Percentiles rank a stretch among this genome's conserved stretches.
Evolutionary conservation across 2,888 invertebrate genomes (phyloP).

Genomic region (Ptilodon capucinus): DNA sequence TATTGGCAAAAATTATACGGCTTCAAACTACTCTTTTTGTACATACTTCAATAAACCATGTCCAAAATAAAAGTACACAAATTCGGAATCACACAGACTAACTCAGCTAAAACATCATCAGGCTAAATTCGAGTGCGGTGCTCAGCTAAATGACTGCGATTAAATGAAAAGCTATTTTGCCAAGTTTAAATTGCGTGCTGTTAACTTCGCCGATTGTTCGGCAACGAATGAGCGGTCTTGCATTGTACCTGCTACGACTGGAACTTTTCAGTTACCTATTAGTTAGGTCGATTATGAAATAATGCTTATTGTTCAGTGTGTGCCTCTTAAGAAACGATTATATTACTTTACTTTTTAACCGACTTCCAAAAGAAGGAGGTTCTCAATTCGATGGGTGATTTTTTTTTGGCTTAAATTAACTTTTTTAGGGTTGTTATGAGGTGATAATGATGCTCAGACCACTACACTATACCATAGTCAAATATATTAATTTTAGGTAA

Average conservation of each 20-base stretch:
- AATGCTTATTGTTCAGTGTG: constrained; percentile 22
- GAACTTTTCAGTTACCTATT: constrained; percentile 53
- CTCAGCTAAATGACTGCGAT: constrained; percentile 70
- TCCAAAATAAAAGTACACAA: constrained; percentile 3
- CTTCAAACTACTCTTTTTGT: not conserved
- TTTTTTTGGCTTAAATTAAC: too few species aligned
- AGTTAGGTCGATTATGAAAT: constrained; percentile 31
- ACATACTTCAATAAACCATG: too few species aligned
- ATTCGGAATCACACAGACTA: constrained; percentile 5
- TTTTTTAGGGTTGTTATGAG: too few species aligned
- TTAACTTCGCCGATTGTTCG: constrained; percentile 66
- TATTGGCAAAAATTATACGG: too few species aligned
- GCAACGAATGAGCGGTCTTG: constrained; percentile 55
- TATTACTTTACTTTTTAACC: too few species aligned
- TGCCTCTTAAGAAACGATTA: not conserved
- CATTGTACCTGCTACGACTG: constrained; percentile 54
- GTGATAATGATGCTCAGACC: too few species aligned
- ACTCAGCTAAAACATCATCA: constrained; percentile 62
- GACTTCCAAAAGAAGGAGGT: too few species aligned
- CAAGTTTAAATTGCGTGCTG: constrained; percentile 66
- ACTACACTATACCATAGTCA: too few species aligned
- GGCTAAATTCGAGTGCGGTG: constrained; percentile 55
- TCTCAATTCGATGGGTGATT: too few species aligned
- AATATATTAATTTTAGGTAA: too few species aligned
- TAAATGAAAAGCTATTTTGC: constrained; percentile 72